Base-by-base conservation (phyloP, 2,797 vertebrate species). In the Sciurus vulgaris region DNA sequence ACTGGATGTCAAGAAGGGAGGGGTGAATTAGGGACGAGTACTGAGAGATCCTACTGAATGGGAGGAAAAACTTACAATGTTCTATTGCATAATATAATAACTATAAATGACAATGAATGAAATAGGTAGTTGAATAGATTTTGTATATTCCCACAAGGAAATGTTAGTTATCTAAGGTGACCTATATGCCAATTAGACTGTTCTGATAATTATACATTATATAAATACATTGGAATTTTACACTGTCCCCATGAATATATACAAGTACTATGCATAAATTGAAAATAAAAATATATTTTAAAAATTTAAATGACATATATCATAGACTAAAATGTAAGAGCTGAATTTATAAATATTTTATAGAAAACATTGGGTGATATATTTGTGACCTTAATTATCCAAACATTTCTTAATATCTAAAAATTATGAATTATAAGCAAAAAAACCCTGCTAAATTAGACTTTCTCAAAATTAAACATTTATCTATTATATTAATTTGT, bases 251-350 rank as follows among this genome's bases (percentile, higher is more conserved):
- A 74, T 24, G 35, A 30, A 51, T 51, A 28, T 38, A 2, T 49
- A 63, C 17, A 63, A 49, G 12, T 83, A 38, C 12, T 38, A 11
- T 61, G 51, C 3, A 12, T 22, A 63, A 35, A 59, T 79, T 56
- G 20, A 79, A 83, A 63, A 24, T 51, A 33, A 83, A 9, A 30
- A 83, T 49, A 49, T 49, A 61, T 30, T 47, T n/a, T 82, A 51
- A 35, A 73, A 44, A 13, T 65, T 88, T 35, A 86, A 59, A 73
- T 22, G 41, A 73, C 90, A 86, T 49, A 30, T 47, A 81, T 38
- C 11, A 5, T n/a, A 65, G 5, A 12, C 14, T 24, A 51, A 77
- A 70, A 30, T 38, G 4, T 44, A 67, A 67, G 20, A 54, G 33
- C 15, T 82, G 5, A 74, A 51, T 22, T 13, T 47, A 73, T 73